Percentiles rank a stretch among this genome's conserved stretches.
Evolutionary conservation across 1,140 invertebrate genomes (phyloP).

Genomic region (Dryas iulia): DNA sequence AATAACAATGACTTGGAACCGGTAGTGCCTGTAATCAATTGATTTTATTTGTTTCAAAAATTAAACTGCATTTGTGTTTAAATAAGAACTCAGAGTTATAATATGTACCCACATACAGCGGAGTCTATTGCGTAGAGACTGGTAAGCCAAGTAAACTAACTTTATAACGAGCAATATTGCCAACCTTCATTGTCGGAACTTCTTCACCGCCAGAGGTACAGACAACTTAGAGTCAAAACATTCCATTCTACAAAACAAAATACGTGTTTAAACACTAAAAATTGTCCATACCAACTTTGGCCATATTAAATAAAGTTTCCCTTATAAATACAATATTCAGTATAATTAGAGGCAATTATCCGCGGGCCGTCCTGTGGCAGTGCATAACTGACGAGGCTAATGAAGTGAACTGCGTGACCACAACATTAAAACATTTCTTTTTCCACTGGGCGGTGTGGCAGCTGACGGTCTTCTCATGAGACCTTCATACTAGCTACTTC

Average conservation of each 20-base stretch:
- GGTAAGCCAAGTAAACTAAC: too few species aligned
- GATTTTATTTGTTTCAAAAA: too few species aligned
- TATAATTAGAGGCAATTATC: conserved; percentile 38
- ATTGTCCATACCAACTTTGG: neutral
- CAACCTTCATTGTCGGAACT: too few species aligned
- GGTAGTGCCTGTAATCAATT: too few species aligned
- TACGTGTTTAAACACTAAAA: neutral
- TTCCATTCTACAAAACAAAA: too few species aligned
- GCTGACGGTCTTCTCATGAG: conserved; percentile 46
- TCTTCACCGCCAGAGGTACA: too few species aligned
- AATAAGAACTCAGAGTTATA: too few species aligned
- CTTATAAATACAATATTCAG: conserved; percentile 9
- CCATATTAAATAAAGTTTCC: neutral
- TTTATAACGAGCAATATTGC: too few species aligned
- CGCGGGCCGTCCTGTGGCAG: conserved; percentile 35
- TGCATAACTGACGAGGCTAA: conserved; percentile 63
- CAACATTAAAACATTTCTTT: conserved; percentile 64
- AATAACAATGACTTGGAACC: too few species aligned
- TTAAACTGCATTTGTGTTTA: too few species aligned
- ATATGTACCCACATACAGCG: neutral
- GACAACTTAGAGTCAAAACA: too few species aligned
- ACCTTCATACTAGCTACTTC: neutral
- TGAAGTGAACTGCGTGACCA: conserved; percentile 63
- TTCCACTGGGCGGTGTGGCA: conserved; percentile 39
- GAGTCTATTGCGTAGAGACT: too few species aligned